Base-by-base conservation (phyloP, 2,888 invertebrate species). In the Euclidia mi region DNA sequence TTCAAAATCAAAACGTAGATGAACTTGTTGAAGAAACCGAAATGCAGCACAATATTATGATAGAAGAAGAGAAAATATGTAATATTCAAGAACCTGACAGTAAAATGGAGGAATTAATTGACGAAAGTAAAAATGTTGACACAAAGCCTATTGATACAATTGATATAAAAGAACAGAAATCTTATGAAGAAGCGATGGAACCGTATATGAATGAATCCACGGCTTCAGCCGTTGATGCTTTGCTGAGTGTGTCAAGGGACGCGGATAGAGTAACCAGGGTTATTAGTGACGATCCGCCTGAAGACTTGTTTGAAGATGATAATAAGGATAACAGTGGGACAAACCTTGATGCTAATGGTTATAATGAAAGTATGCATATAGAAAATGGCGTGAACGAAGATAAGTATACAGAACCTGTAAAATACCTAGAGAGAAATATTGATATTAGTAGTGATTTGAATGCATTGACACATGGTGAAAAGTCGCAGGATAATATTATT, bases 261-360 rank as follows among this genome's bases (percentile, higher is more conserved):
- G 70, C 90, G 35, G 94, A 94, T 56, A 81, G 92, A 75, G 92
- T 94, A 1, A 92, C 94, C 2, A 89, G 87, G 72, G 73, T 82
- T 32, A 86, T 94, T 34, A 90, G 90, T 65, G 87, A 91, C 32
- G 93, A 93, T 76, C 89, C 85, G 1, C 94, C 94, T 3, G 94
- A 94, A 78, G 91, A 94, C 69, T 80, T 94, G 59, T 94, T 93
- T 71, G 94, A 94, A 81, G 94, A 94, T 65, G 94, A 94, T 59
- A 85, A 82, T 71, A 91, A 85, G 77, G 90, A 90, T 44, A 84
- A 43, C 50, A 65, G 40, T 50, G 71, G 34, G 9, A 31, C 42
- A 1, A 20, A 65, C 53, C 78, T 61, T 53, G 79, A 70, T 46
- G 38, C 80, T 15, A 88, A 87, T 69, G 84, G 82, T 45, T 78